Evolutionary conservation across 2,888 invertebrate species (phyloP).

Genomic region (Callyntrura sp.): DNA sequence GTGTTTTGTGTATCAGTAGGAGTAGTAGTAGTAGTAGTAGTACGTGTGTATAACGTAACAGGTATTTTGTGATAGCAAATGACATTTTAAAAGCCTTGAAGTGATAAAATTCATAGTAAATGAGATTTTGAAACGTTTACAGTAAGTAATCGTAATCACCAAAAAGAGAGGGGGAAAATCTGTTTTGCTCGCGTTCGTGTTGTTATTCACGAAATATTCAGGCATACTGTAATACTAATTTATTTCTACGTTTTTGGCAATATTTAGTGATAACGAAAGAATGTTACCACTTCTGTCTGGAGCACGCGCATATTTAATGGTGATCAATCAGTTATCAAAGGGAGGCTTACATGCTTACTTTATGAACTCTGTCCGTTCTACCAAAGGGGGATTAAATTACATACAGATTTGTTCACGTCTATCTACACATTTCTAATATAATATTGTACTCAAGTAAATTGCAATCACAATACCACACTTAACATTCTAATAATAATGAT

Average conservation of each 20-base stretch:
- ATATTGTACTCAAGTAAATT: background rate
- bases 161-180: slow-evolving; percentile 12
- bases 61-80: slow-evolving; percentile 31
- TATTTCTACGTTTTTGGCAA: slow-evolving; percentile 21
- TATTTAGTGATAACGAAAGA: slow-evolving; percentile 64
- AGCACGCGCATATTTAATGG: slow-evolving; percentile 60
- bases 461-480: background rate
- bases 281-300: slow-evolving; percentile 71
- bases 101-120: slow-evolving; percentile 63
- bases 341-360: slow-evolving; percentile 24
- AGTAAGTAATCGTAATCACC: background rate
- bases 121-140: slow-evolving; percentile 35
- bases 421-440: background rate
- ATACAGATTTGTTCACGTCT: background rate
- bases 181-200: background rate
- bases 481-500: slow-evolving; percentile 26
- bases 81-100: slow-evolving; percentile 74
- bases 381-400: slow-evolving; percentile 41
- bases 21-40: slow-evolving; percentile 1
- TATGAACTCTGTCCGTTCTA: slow-evolving; percentile 6
- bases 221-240: background rate
- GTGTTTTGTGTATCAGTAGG: background rate
- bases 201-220: slow-evolving; percentile 6
- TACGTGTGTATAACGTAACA: slow-evolving; percentile 8
- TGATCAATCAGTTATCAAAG: slow-evolving; percentile 57